phyloP scores from a whole-genome alignment of 1,140 invertebrate genomes.

The Drosophila ficusphila region DNA sequence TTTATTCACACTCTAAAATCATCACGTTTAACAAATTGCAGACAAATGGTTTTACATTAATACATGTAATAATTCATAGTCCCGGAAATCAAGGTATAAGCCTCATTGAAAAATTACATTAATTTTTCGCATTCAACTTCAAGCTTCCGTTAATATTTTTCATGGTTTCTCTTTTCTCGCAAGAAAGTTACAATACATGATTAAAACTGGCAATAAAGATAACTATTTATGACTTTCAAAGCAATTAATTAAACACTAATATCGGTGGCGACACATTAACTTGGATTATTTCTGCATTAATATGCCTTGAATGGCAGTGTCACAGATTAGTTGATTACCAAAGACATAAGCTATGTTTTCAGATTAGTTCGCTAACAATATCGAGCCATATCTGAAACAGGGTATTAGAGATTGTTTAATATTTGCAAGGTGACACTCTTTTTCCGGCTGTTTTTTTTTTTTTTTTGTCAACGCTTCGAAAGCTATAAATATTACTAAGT shows the following conservation, averaged over 20 bases:
- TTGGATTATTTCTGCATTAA: slow-evolving; percentile 27
- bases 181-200: background rate
- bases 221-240: slow-evolving; percentile 22
- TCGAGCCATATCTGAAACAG: slow-evolving; percentile 4
- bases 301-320: slow-evolving; percentile 11
- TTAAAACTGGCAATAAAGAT: background rate
- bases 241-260: slow-evolving; percentile 24
- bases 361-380: slow-evolving; percentile 18
- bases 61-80: background rate
- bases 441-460: slow-evolving; percentile 10
- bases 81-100: background rate
- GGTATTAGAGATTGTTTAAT: slow-evolving; percentile 20
- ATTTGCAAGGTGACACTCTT: background rate
- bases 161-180: background rate
- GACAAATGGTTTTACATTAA: background rate
- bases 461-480: background rate
- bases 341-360: slow-evolving; percentile 4
- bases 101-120: no score
- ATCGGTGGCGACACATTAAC: background rate
- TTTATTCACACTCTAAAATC: no score
- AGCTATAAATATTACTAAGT: background rate
- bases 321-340: slow-evolving; percentile 7
- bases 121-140: background rate
- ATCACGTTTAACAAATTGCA: no score
- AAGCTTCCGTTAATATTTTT: background rate